phyloP scores from a whole-genome alignment of 2,888 invertebrate species.

The Phyllotreta striolata region DNA sequence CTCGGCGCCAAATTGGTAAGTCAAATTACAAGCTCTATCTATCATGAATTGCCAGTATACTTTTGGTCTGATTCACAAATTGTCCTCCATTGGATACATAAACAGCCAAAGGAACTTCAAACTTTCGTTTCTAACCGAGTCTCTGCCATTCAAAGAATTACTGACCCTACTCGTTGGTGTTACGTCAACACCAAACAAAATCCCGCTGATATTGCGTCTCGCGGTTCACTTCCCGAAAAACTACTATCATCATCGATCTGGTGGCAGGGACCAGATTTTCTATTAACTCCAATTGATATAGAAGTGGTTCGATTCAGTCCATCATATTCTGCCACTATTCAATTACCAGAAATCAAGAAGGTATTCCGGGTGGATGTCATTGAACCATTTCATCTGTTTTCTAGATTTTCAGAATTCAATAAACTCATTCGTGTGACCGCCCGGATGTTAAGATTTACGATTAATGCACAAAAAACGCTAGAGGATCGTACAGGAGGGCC shows the following conservation, averaged over 20 bases:
- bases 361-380: too few relatives aligned
- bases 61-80: conserved; percentile 17
- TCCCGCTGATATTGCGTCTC: conserved; percentile 15
- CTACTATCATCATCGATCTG: conserved; percentile 1
- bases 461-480: too few relatives aligned
- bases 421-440: too few relatives aligned
- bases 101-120: conserved; percentile 1
- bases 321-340: too few relatives aligned
- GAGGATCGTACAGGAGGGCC: too few relatives aligned
- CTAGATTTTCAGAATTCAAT: too few relatives aligned
- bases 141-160: background rate
- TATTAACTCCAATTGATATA: conserved; percentile 3
- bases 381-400: too few relatives aligned
- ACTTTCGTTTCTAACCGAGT: conserved; percentile 13
- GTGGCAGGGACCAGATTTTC: conserved; percentile 12
- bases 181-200: conserved; percentile 20
- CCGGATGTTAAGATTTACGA: too few relatives aligned
- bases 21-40: too few relatives aligned
- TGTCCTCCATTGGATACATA: conserved; percentile 9
- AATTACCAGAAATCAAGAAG: too few relatives aligned
- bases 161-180: background rate
- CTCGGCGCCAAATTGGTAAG: background rate
- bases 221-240: conserved; percentile 10
- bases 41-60: background rate
- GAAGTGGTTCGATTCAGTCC: too few relatives aligned